Percentiles rank a stretch among this genome's conserved stretches.
Conservation (phyloP, 2,797 vertebrate species). For the Pseudochirops corinnae region DNA sequence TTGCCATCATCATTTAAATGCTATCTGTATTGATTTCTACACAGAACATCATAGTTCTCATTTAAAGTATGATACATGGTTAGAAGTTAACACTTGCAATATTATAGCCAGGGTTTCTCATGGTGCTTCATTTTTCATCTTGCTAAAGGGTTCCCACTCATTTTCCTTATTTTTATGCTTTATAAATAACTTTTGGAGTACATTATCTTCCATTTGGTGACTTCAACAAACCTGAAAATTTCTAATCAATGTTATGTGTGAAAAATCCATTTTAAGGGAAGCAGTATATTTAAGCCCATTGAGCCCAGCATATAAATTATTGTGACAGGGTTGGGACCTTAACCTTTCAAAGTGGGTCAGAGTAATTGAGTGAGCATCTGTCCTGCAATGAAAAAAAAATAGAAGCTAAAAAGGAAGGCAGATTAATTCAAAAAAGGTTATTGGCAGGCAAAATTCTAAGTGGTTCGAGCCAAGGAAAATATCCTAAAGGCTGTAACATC, state of each 20-base stretch:
- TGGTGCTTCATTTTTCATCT: conserved; percentile 8
- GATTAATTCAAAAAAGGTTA: neutral
- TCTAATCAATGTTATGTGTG: conserved; percentile 11
- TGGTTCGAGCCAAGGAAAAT: neutral
- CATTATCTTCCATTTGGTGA: neutral
- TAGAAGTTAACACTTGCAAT: neutral
- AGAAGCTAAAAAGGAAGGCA: neutral
- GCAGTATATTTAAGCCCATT: neutral
- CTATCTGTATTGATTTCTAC: neutral
- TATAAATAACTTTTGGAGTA: conserved; percentile 14
- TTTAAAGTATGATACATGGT: conserved; percentile 1
- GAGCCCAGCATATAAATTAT: conserved; percentile 30
- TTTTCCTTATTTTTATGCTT: neutral
- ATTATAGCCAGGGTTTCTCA: neutral
- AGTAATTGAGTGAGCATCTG: conserved; percentile 1
- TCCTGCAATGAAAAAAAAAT: neutral
- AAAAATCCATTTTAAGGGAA: conserved; percentile 18
- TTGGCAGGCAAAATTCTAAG: conserved; percentile 1
- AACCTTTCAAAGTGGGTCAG: conserved; percentile 37
- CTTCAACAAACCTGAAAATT: neutral
- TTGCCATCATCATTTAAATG: neutral
- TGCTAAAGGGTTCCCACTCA: neutral
- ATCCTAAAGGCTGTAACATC: neutral
- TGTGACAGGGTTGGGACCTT: neutral
- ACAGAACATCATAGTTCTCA: conserved; percentile 1